These are phyloP conservation scores for Enhydra lutris DNA, from an alignment of 2,113 vertebrate species.

Conservation along the genomic window DNA sequence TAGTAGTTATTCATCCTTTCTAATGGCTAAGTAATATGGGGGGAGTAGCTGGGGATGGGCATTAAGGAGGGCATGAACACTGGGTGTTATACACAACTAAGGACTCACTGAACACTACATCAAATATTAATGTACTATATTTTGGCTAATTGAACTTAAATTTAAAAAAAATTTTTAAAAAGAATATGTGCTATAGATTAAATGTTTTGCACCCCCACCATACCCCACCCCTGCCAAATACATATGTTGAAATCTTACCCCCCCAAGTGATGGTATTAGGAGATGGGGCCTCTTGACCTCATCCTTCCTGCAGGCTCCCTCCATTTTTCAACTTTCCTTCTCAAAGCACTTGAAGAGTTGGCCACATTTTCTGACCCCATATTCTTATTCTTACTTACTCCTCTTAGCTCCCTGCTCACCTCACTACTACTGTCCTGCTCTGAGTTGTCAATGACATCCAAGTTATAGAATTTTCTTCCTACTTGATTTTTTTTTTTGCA, in stretches of 20 bases:
- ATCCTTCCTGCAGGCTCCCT: not conserved
- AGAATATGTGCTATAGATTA: not conserved
- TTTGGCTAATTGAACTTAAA: not conserved
- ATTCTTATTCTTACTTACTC: not conserved
- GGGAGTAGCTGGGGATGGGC: too few relatives aligned
- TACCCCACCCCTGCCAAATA: not conserved
- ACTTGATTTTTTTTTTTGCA: not conserved
- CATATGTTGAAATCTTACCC: not conserved
- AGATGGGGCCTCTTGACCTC: not conserved
- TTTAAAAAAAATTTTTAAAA: not conserved
- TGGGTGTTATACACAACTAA: not conserved
- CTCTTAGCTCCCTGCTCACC: not conserved
- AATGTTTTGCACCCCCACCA: not conserved
- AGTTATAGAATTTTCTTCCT: not conserved
- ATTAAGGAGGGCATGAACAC: not conserved
- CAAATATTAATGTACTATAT: not conserved
- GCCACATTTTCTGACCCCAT: not conserved
- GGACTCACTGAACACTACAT: not conserved
- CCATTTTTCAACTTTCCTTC: not conserved
- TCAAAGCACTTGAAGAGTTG: not conserved
- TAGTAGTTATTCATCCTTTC: not conserved
- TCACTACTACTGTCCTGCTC: too few relatives aligned
- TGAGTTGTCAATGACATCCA: not conserved
- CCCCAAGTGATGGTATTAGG: not conserved
- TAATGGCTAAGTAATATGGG: not conserved